Base-by-base conservation (phyloP, 2,888 invertebrate genomes). In the Tanypteryx hageni region DNA sequence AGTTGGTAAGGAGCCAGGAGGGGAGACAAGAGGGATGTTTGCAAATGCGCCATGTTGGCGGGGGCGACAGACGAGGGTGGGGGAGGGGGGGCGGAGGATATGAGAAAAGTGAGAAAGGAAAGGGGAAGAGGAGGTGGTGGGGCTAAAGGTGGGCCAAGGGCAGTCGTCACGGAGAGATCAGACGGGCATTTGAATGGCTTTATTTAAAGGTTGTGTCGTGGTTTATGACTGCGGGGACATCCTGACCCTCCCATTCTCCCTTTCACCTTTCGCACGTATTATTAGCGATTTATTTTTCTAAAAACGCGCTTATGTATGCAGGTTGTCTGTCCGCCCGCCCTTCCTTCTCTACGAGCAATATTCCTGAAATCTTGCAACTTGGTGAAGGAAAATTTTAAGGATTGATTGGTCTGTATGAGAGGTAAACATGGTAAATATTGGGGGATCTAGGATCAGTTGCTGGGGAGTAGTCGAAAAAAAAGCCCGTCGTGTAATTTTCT, bases 151-250 rank as follows among this genome's bases (percentile, higher is more conserved):
- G 76, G 76, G 76, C 22, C 76, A 76, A 76, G 76, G 76, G 22
- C 76, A 76, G 76, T 76, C 76, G 76, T 76, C 76, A 27, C 27
- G 76, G 76, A 76, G 76, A 76, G 76, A 76, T 76, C 76, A 76
- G 76, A 76, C 76, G 76, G 76, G 76, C 27, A 13, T 76, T 76
- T 76, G 22, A 76, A 76, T 76, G 76, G 76, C 76, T 76, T 76
- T 76, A 76, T 76, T 76, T 76, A 76, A 76, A 76, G 76, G 76
- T 76, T 76, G 76, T 76, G 27, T 76, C 76, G 76, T 76, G 22
- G 22, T 76, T 76, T 27, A 76, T 76, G 76, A 76, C 76, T 76
- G 44, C 44, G 44, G 44, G 44, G 44, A 44, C 44, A 44, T 76
- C 22, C 27, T 22, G 22, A 22, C 76, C 76, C 76, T 18, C 18